phyloP scores from a whole-genome alignment of 1,140 invertebrate species.

The Adoxophyes honmai region DNA sequence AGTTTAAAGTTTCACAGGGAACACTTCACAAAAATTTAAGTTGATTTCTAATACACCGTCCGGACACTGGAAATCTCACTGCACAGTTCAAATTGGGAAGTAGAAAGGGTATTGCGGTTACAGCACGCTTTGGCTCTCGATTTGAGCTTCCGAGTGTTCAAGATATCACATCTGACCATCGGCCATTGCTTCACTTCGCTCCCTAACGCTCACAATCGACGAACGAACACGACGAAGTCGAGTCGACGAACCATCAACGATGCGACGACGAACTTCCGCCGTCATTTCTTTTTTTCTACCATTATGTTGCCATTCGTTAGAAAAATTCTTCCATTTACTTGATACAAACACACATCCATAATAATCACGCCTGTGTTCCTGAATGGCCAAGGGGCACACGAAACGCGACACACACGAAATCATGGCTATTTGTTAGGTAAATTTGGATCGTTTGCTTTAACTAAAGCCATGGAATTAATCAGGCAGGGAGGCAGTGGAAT shows the following conservation, averaged over 20 bases:
- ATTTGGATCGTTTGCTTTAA: no score
- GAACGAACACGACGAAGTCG: constrained; percentile 1
- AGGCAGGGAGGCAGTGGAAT: no score
- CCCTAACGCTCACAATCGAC: background rate
- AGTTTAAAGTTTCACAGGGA: constrained; percentile 33
- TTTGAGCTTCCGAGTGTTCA: background rate
- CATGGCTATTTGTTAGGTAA: no score
- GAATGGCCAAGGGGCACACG: background rate
- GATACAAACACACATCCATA: background rate
- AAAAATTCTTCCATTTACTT: no score
- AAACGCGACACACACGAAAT: no score
- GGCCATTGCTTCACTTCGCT: constrained; percentile 2
- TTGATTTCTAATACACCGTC: background rate
- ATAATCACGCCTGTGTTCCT: no score
- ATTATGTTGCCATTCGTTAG: background rate
- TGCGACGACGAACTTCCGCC: constrained; percentile 10
- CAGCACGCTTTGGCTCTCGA: background rate
- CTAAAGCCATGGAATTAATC: no score
- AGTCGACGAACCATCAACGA: background rate
- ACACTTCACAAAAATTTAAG: constrained; percentile 3
- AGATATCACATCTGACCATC: constrained; percentile 9
- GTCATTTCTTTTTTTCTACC: constrained; percentile 12
- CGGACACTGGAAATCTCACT: background rate
- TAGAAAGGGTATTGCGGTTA: constrained; percentile 1
- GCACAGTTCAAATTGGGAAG: background rate